These are phyloP conservation scores for Copidosoma aretas DNA, from an alignment of 2,888 invertebrate genomes.

Conservation along the genomic window DNA sequence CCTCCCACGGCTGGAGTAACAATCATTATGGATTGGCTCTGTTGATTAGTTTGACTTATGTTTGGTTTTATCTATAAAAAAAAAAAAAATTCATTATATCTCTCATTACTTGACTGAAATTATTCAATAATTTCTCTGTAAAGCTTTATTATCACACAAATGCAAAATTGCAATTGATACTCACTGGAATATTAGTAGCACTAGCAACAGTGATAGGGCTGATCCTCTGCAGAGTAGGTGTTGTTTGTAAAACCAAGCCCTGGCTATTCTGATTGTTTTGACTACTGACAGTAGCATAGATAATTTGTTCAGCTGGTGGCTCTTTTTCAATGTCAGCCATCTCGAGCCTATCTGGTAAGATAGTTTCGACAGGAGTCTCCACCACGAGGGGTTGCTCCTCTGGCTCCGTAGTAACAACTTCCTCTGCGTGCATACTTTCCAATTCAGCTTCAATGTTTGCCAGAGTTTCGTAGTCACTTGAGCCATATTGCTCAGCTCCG, in stretches of 20 bases:
- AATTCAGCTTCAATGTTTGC: conserved; percentile 62
- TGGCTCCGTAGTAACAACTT: conserved; percentile 58
- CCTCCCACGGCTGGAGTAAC: conserved; percentile 59
- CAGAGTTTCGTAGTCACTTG: conserved; percentile 61
- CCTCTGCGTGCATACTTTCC: conserved; percentile 60
- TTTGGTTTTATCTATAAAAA: conserved; percentile 52
- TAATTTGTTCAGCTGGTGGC: conserved; percentile 53
- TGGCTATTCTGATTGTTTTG: conserved; percentile 55
- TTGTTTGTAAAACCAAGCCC: conserved; percentile 59
- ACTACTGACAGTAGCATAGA: conserved; percentile 53
- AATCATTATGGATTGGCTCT: conserved; percentile 60
- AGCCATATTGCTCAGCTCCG: conserved; percentile 53
- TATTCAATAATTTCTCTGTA: conserved; percentile 9
- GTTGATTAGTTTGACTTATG: conserved; percentile 51
- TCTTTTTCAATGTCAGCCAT: conserved; percentile 56
- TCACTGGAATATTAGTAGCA: conserved; percentile 49
- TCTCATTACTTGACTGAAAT: too few species aligned
- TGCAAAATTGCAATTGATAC: not conserved
- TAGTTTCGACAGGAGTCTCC: conserved; percentile 50
- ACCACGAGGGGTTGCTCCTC: conserved; percentile 47
- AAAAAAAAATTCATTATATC: conserved; percentile 31
- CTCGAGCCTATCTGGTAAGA: conserved; percentile 56
- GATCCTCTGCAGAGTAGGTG: conserved; percentile 58
- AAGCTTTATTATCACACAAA: not conserved
- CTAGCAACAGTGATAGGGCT: conserved; percentile 38